Evolutionary conservation across 1,140 invertebrate species (phyloP).

Genomic region (Drosophila miranda): DNA sequence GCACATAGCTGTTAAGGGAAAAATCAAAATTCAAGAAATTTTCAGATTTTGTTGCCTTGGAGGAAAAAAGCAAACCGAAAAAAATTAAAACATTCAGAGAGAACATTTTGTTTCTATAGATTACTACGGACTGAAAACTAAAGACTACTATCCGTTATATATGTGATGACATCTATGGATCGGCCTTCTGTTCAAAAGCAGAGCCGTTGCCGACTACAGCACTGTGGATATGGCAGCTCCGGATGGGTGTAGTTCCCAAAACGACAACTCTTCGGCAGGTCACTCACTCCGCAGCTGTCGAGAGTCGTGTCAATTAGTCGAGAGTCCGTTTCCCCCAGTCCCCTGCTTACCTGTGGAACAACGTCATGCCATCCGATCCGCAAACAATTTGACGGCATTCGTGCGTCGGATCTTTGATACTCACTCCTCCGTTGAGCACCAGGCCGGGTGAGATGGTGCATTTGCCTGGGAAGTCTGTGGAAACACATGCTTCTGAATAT

Average conservation of each 20-base stretch:
- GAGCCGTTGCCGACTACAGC: slow-evolving; percentile 24
- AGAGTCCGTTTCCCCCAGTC: not conserved
- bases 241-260: slow-evolving; percentile 12
- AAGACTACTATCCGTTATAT: slow-evolving; percentile 5
- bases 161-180: not conserved
- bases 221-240: slow-evolving; percentile 44
- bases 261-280: slow-evolving; percentile 6
- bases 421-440: slow-evolving; percentile 43
- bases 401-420: slow-evolving; percentile 59
- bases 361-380: slow-evolving; percentile 26
- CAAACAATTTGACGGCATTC: slow-evolving; percentile 60
- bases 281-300: slow-evolving; percentile 52
- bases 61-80: too few species aligned
- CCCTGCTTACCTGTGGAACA: slow-evolving; percentile 47
- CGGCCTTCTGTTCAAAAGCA: slow-evolving; percentile 26
- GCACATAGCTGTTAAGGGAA: slow-evolving; percentile 26
- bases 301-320: slow-evolving; percentile 5
- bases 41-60: too few species aligned
- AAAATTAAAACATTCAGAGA: too few species aligned
- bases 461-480: slow-evolving; percentile 55
- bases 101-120: slow-evolving; percentile 1
- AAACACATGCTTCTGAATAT: too few species aligned
- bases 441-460: slow-evolving; percentile 39
- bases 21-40: too few species aligned
- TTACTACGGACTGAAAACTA: not conserved